phyloP scores from a whole-genome alignment of 2,113 vertebrate species.

The Leucosticte australis region DNA sequence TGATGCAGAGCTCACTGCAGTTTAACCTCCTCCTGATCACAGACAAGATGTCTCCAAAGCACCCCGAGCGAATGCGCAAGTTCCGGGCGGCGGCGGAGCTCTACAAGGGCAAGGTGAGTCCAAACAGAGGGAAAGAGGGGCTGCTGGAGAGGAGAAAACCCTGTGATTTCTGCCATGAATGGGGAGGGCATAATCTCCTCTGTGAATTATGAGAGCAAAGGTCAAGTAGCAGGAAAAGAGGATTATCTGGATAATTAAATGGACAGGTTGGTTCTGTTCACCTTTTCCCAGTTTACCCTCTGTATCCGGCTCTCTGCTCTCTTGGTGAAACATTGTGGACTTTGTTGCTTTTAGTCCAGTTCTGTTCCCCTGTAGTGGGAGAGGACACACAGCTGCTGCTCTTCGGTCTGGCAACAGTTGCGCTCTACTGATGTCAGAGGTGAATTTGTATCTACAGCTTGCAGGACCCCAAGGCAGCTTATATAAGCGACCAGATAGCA shows the following conservation, averaged over 20 bases:
- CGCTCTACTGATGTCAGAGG: not conserved
- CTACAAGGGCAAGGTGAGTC: conserved; percentile 84
- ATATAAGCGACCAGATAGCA: not conserved
- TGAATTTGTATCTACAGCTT: not conserved
- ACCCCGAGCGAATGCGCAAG: conserved; percentile 60
- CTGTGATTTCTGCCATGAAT: not conserved
- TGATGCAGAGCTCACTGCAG: conserved; percentile 83
- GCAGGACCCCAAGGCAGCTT: not conserved
- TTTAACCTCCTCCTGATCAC: conserved; percentile 87
- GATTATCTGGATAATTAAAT: not conserved
- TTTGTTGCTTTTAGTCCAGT: not conserved
- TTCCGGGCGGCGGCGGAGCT: conserved; percentile 76
- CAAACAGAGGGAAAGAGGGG: not conserved
- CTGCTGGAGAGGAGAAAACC: not conserved
- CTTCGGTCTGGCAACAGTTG: not conserved
- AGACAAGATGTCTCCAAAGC: conserved; percentile 78
- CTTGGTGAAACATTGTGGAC: not conserved
- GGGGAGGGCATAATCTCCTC: not conserved
- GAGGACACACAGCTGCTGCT: not conserved
- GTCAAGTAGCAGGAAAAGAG: not conserved
- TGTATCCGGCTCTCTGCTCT: not conserved
- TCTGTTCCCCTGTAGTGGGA: not conserved
- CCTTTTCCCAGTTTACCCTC: not conserved
- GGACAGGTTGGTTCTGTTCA: not conserved
- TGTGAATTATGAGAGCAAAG: not conserved